Evolutionary conservation across 2,113 vertebrate genomes (phyloP).

Genomic region (Platichthys stellatus): DNA sequence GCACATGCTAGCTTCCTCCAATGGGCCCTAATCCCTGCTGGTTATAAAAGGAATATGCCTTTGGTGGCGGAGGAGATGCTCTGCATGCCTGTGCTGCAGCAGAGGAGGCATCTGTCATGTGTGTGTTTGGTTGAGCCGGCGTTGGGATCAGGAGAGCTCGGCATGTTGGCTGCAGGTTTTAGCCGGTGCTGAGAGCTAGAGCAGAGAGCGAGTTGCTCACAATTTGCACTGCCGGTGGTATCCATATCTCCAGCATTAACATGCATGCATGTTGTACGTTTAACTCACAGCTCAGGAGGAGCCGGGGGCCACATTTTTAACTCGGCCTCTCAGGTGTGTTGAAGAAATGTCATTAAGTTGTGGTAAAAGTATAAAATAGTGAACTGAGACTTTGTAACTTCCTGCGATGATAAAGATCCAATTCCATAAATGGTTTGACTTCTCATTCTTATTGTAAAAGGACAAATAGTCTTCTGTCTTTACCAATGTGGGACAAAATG

Average conservation of each 20-base stretch:
- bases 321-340: neutral
- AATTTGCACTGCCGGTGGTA: constrained; percentile 40
- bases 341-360: neutral
- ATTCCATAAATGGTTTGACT: neutral
- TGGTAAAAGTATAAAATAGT: too few relatives aligned
- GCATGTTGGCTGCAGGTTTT: constrained; percentile 70
- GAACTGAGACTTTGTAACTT: neutral
- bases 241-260: constrained; percentile 26
- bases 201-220: constrained; percentile 42
- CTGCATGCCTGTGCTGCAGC: constrained; percentile 71
- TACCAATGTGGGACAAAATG: constrained; percentile 10
- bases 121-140: constrained; percentile 69
- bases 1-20: constrained; percentile 74
- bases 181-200: constrained; percentile 71
- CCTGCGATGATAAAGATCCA: neutral
- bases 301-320: neutral
- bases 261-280: constrained; percentile 19
- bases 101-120: constrained; percentile 76
- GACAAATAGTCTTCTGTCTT: neutral
- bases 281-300: neutral
- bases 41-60: constrained; percentile 78
- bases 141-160: constrained; percentile 69
- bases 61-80: constrained; percentile 76
- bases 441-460: neutral
- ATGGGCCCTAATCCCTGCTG: constrained; percentile 71